Percentiles rank a stretch among this genome's conserved stretches.
phyloP scores from a whole-genome alignment of 2,888 invertebrate species.

The Apeira syringaria region DNA sequence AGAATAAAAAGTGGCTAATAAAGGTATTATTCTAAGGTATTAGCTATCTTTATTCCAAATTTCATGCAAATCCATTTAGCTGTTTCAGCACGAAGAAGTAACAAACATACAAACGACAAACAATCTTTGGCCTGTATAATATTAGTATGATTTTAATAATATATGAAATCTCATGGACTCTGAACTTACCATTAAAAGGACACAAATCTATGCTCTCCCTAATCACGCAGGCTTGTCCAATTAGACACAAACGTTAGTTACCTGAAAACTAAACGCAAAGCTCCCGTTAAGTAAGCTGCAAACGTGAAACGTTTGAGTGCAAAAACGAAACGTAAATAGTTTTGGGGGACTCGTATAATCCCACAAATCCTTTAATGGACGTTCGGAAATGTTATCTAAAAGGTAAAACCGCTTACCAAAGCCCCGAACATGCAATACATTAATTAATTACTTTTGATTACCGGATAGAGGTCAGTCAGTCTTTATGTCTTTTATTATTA shows the following conservation, averaged over 20 bases:
- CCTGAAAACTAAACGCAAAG: constrained; percentile 31
- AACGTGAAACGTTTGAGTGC: constrained; percentile 42
- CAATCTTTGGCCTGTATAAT: no score
- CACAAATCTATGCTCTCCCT: constrained; percentile 5
- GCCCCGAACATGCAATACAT: constrained; percentile 26
- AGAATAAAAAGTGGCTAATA: no score
- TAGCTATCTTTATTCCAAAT: no score
- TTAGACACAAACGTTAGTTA: constrained; percentile 13
- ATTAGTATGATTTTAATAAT: no score
- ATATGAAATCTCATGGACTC: no score
- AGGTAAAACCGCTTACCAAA: constrained; percentile 50
- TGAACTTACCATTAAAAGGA: no score
- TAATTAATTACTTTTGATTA: constrained; percentile 1
- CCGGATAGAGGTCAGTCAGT: neutral
- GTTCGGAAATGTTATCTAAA: constrained; percentile 56
- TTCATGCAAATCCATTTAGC: no score
- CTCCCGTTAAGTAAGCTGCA: constrained; percentile 31
- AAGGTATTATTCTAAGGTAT: no score
- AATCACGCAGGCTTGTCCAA: constrained; percentile 15
- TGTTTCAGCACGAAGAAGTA: no score
- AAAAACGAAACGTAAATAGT: constrained; percentile 48
- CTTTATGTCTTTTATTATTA: neutral
- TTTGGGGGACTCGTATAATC: constrained; percentile 55
- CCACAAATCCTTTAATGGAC: constrained; percentile 72
- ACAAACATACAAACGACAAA: no score